A percentile compares a stretch with the other conserved stretches of the same genome.
Evolutionary conservation across 2,797 vertebrate species (phyloP).

Genomic region (Danio aesculapii): DNA sequence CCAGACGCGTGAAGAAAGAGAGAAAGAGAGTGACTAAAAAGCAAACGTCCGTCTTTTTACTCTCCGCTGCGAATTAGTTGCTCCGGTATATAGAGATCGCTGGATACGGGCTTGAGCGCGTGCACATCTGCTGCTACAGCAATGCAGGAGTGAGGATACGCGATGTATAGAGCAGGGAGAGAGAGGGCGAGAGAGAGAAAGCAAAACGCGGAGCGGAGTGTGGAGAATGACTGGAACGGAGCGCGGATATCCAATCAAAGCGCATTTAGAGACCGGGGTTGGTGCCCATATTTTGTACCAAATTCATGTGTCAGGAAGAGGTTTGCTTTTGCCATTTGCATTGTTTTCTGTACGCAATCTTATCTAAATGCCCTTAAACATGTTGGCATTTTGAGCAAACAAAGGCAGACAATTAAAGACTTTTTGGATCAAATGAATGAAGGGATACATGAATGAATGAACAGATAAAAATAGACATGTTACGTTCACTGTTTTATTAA

Average conservation of each 20-base stretch:
- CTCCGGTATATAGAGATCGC: slow-evolving; percentile 66
- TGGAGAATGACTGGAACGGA: slow-evolving; percentile 68
- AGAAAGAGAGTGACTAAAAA: slow-evolving; percentile 3
- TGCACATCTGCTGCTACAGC: slow-evolving; percentile 83
- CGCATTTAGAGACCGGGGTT: too few species aligned
- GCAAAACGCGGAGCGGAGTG: slow-evolving; percentile 81
- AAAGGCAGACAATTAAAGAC: too few species aligned
- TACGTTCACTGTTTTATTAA: too few species aligned
- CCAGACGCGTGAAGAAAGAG: slow-evolving; percentile 24
- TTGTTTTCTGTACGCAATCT: too few species aligned
- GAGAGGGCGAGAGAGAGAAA: slow-evolving; percentile 68
- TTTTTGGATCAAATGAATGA: too few species aligned
- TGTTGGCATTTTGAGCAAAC: too few species aligned
- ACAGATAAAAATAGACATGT: too few species aligned
- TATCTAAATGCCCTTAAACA: too few species aligned
- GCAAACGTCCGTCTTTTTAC: slow-evolving; percentile 65
- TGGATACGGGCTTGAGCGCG: slow-evolving; percentile 70
- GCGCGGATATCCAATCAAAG: slow-evolving; percentile 37
- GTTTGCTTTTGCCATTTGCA: too few species aligned
- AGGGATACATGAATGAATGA: too few species aligned
- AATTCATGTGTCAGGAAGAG: too few species aligned
- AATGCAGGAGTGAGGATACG: slow-evolving; percentile 78
- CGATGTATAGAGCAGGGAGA: slow-evolving; percentile 65
- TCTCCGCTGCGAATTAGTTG: slow-evolving; percentile 61
- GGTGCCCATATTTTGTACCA: too few species aligned